A percentile compares a stretch with the other conserved stretches of the same genome.
These are phyloP conservation scores for Sinotaia quadrata DNA, from an alignment of 2,888 invertebrate species.

Conservation along the genomic window DNA sequence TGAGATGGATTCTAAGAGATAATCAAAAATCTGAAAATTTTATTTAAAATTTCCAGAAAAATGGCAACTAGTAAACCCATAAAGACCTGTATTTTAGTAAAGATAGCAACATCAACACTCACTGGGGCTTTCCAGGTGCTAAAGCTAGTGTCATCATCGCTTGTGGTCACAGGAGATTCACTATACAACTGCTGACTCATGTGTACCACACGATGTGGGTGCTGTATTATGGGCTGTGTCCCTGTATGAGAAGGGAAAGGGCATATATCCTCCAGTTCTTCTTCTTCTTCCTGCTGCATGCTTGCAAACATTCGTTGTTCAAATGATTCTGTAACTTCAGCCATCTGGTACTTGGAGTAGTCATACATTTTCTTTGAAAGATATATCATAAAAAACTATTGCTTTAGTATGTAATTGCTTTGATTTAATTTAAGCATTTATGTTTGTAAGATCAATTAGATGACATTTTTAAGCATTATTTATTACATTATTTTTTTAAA, in stretches of 20 bases:
- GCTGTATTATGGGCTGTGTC: slow-evolving; percentile 12
- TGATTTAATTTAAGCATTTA: too few species aligned
- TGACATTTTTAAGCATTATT: too few species aligned
- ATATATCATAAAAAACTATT: too few species aligned
- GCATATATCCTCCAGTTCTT: slow-evolving; percentile 47
- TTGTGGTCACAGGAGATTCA: slow-evolving; percentile 60
- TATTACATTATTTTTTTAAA: too few species aligned
- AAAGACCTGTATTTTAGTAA: too few species aligned
- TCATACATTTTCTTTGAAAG: slow-evolving; percentile 66
- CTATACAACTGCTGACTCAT: slow-evolving; percentile 44
- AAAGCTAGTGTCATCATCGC: slow-evolving; percentile 66
- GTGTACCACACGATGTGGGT: slow-evolving; percentile 9
- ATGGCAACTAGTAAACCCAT: too few species aligned
- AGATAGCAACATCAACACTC: slow-evolving; percentile 37
- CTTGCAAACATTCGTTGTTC: slow-evolving; percentile 67
- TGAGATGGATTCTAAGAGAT: too few species aligned
- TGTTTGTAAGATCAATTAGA: too few species aligned
- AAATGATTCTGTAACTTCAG: slow-evolving; percentile 65
- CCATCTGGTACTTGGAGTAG: slow-evolving; percentile 61
- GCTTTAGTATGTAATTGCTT: too few species aligned
- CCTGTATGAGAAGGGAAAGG: slow-evolving; percentile 34
- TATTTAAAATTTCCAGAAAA: too few species aligned
- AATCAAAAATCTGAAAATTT: too few species aligned
- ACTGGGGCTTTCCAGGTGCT: slow-evolving; percentile 66
- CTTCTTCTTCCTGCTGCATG: slow-evolving; percentile 63